A percentile compares a stretch with the other conserved stretches of the same genome.
These are phyloP conservation scores for Tuberolachnus salignus DNA, from an alignment of 2,888 invertebrate species.

Conservation along the genomic window DNA sequence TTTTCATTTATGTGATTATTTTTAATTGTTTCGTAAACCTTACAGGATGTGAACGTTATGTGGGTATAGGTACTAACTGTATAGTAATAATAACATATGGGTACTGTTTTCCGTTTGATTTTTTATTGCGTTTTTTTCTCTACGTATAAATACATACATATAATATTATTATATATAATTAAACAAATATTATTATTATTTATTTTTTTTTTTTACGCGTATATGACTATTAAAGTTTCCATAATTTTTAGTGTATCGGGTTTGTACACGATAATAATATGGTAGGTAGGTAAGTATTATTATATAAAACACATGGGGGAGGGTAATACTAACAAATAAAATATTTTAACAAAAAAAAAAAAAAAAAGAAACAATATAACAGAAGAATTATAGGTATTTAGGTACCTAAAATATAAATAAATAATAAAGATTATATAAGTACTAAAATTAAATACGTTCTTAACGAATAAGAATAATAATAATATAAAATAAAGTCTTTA, in stretches of 20 bases:
- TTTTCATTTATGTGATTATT: too few relatives aligned
- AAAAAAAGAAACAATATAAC: slow-evolving; percentile 37
- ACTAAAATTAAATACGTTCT: not conserved
- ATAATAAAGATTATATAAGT: not conserved
- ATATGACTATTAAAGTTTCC: slow-evolving; percentile 27
- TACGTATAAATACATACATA: not conserved
- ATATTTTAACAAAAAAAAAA: slow-evolving; percentile 27
- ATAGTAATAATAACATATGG: too few relatives aligned
- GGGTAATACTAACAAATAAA: slow-evolving; percentile 35
- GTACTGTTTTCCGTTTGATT: too few relatives aligned
- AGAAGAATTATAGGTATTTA: not conserved
- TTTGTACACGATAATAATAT: slow-evolving; percentile 13
- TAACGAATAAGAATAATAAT: not conserved
- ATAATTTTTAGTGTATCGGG: slow-evolving; percentile 5
- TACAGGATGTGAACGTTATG: too few relatives aligned
- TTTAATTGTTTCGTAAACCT: too few relatives aligned
- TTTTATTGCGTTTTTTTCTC: too few relatives aligned
- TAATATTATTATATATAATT: too few relatives aligned
- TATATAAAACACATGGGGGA: too few relatives aligned
- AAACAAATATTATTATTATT: not conserved
- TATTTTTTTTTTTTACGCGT: slow-evolving; percentile 19
- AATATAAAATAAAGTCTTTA: not conserved
- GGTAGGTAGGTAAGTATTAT: too few relatives aligned
- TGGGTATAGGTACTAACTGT: too few relatives aligned
- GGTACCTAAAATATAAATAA: not conserved